Base-by-base conservation (phyloP, 2,797 vertebrate genomes). In the Enteromius radiatus region DNA sequence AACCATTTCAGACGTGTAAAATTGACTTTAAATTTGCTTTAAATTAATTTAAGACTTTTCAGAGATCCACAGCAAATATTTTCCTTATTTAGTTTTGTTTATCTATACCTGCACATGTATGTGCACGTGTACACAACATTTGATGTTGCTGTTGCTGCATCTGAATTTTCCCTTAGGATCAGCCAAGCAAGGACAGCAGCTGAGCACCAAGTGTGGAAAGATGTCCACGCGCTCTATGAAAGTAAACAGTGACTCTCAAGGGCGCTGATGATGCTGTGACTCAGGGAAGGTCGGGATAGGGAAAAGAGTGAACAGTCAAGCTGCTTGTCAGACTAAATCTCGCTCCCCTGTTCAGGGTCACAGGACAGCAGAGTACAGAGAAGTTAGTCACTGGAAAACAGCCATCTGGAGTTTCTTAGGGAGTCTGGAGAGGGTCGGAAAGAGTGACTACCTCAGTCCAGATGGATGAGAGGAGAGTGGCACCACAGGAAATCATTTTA, bases 311-410 rank as follows among this genome's bases (percentile, higher is more conserved):
- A 67, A 69, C 81, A 69, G 49, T 77, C 52, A 47, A 74, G 69
- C 79, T 81, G 64, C 41, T 21, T 69, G 78, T 70, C 75, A 61
- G 26, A 33, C 15, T 33, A 23, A 19, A 56, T 78, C 61, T 56
- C 14, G 1, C 47, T 47, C 56, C 41, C 33, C 38, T 78, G 36
- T 68, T 71, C 43, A 33, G 75, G 73, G 76, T 73, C 80, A 80
- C 41, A 69, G 33, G 59, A 74, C 56, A 67, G 23, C 28, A n/a
- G 31, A 38, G 77, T 31, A 23, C 31, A 26, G 12, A 4, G 23
- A 41, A 38, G 78, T 65, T 70, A 81, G 80, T 81, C 70, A 81
- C 31, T 65, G 41, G 38, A 74, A 74, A 74, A 81, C 33, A 82
- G 75, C 69, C 65, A 73, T 78, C 68, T 70, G 59, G 75, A 85